Evolutionary conservation across 1,140 invertebrate genomes (phyloP).

Genomic region (Pachypsylla venusta): DNA sequence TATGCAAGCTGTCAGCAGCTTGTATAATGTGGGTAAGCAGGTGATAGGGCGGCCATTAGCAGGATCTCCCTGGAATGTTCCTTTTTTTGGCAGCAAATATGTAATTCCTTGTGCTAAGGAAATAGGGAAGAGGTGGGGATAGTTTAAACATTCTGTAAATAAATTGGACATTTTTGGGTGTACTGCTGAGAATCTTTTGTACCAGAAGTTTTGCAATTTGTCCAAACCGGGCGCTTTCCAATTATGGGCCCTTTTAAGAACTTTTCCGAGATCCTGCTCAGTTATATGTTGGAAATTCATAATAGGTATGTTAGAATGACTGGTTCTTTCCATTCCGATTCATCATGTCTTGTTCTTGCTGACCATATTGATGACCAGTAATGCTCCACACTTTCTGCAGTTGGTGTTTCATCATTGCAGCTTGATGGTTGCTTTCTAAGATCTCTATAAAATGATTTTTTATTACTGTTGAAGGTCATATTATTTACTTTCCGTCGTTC

Average conservation of each 20-base stretch:
- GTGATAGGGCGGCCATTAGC: neutral
- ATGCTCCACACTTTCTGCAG: neutral
- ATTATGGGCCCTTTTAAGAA: conserved; percentile 2
- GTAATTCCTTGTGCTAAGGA: conserved; percentile 1
- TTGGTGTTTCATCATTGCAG: neutral
- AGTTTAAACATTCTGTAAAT: neutral
- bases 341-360: neutral
- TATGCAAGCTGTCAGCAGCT: conserved; percentile 16
- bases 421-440: neutral
- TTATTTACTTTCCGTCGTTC: neutral
- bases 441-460: neutral
- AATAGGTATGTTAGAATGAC: neutral
- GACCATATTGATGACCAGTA: neutral
- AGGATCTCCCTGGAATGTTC: neutral
- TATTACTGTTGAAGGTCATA: neutral
- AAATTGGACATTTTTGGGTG: neutral
- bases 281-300: neutral
- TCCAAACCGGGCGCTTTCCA: conserved; percentile 12
- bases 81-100: neutral
- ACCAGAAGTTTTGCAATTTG: conserved; percentile 9
- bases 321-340: neutral
- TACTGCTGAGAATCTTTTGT: neutral
- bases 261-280: neutral
- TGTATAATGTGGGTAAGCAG: conserved; percentile 2
- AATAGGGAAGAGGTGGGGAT: neutral